Base-by-base conservation (phyloP, 2,797 vertebrate species). In the Mormyrus proboscirostris region DNA sequence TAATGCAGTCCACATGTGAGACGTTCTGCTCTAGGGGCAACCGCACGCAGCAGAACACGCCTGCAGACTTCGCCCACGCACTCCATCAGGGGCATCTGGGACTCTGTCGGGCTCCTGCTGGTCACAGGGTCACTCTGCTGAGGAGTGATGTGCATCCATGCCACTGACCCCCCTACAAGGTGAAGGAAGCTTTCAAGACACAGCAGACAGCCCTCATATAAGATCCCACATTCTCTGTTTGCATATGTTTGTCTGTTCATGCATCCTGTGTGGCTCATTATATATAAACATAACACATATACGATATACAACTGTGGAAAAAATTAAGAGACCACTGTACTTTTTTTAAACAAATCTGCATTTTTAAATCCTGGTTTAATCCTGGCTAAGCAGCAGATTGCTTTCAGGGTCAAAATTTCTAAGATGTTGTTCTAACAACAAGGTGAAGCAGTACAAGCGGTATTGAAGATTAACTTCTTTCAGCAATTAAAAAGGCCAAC, bases 1-100 rank as follows among this genome's bases (percentile, higher is more conserved):
- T 93, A 92, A 93, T 93, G 79, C 55, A 88, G 92, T 89, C 92
- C 91, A 93, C 91, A 92, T 93, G 93, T 88, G 62, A 88, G 88
- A 91, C 88, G 85, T 91, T 89, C 87, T 83, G 91, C 89, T 92
- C 88, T 59, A 88, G 90, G 83, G 62, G 89, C 9, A 73, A 91
- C 88, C 4, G 57, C 90, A 89, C 86, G 89, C 65, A 88, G 59
- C 55, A 62, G 76, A 86, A 69, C 86, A 86, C 69, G 82, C 87
- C 86, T 49, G 85, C 33, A 73, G 89, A 14, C 89, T 53, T 82
- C 51, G 69, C 89, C 86, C 51, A 87, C 88, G 59, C 89, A 87
- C 51, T 22, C 50, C 49, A 47, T 88, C 87, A 87, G 59, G 88
- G 51, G 57, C 3, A 14, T n/a, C 8, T 41, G 41, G 29, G 86